Evolutionary conservation across 2,797 vertebrate genomes (phyloP).

Genomic region (Urocyon cinereoargenteus): DNA sequence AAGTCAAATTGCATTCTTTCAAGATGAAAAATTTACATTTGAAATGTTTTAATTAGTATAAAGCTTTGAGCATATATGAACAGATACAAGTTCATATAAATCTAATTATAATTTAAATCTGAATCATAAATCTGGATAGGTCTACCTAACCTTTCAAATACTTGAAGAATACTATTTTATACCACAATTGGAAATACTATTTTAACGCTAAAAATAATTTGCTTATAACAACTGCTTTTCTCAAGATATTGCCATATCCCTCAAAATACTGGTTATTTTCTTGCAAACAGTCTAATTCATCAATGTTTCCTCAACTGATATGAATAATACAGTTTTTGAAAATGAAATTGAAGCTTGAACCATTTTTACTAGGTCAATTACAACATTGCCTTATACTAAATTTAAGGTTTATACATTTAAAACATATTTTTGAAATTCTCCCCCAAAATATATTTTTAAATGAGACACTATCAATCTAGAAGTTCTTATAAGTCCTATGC

Average conservation of each 20-base stretch:
- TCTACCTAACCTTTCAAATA: background rate
- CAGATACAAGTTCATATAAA: no score
- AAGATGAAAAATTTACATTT: background rate
- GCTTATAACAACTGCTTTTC: background rate
- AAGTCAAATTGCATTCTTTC: background rate
- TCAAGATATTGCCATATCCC: background rate
- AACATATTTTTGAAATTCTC: background rate
- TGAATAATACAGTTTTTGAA: background rate
- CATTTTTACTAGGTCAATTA: background rate
- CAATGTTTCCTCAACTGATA: background rate
- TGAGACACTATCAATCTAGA: background rate
- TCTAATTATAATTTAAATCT: no score
- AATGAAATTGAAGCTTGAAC: background rate
- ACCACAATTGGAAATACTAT: background rate
- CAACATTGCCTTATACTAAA: background rate
- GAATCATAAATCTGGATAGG: background rate
- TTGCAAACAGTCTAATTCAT: background rate
- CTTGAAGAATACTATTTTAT: background rate
- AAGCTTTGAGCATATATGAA: background rate
- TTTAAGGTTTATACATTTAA: background rate
- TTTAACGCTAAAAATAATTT: constrained; percentile 26
- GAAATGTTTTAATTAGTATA: constrained; percentile 5
- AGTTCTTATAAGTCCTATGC: background rate
- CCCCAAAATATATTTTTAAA: background rate
- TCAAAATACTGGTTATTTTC: background rate